Conservation (phyloP, 1,140 invertebrate genomes). For the Hylaeus anthracinus region DNA sequence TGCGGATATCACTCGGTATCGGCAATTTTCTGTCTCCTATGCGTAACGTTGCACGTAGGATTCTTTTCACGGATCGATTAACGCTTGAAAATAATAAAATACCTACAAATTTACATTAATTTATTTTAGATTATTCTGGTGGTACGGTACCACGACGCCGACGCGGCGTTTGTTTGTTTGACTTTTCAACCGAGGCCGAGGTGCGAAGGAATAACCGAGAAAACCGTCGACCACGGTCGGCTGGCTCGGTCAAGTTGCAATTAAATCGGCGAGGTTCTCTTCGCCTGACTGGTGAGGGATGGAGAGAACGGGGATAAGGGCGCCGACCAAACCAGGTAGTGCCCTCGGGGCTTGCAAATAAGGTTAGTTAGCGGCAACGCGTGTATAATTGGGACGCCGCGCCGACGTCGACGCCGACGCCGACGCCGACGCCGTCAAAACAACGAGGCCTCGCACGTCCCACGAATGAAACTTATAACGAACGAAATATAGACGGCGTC, state of each 20-base stretch:
- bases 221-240: constrained; percentile 15
- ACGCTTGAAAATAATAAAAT: no score
- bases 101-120: no score
- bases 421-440: constrained; percentile 69
- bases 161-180: no score
- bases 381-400: constrained; percentile 73
- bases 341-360: constrained; percentile 72
- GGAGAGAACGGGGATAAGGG: not conserved
- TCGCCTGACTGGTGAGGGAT: not conserved
- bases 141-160: no score
- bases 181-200: no score
- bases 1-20: not conserved
- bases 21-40: constrained; percentile 5
- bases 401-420: constrained; percentile 30
- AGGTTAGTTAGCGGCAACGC: constrained; percentile 77
- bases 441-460: constrained; percentile 68
- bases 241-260: constrained; percentile 64
- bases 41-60: no score
- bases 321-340: constrained; percentile 39
- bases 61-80: no score
- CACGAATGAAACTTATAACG: constrained; percentile 72
- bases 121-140: no score
- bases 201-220: not conserved
- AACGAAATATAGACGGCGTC: constrained; percentile 50
- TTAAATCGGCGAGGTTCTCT: constrained; percentile 61